A percentile compares a stretch with the other conserved stretches of the same genome.
Conservation (phyloP, 2,113 vertebrate genomes). For the Pomatostomus ruficeps region DNA sequence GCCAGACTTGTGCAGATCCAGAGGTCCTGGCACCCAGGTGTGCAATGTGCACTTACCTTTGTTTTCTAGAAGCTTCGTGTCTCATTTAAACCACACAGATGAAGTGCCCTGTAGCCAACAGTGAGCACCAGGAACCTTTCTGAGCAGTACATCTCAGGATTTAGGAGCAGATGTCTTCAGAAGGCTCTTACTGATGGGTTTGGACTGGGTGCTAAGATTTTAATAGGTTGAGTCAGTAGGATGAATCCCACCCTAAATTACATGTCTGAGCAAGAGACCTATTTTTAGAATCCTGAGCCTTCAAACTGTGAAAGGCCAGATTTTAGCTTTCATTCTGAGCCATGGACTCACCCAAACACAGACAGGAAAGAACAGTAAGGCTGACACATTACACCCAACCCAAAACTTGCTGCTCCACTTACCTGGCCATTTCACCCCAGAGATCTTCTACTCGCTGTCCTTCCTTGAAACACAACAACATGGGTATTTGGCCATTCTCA, state of each 20-base stretch:
- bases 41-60: background rate
- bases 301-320: background rate
- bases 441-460: background rate
- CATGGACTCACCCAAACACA: background rate
- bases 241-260: background rate
- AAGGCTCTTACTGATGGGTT: background rate
- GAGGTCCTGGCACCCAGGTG: no score
- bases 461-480: background rate
- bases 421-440: background rate
- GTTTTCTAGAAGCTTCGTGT: accelerated
- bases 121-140: background rate
- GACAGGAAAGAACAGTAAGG: background rate
- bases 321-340: background rate
- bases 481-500: background rate
- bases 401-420: background rate
- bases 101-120: background rate
- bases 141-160: background rate
- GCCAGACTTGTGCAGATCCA: background rate
- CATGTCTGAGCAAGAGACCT: background rate
- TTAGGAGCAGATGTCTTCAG: background rate
- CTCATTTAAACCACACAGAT: background rate
- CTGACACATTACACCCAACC: background rate
- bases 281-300: background rate
- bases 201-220: background rate
- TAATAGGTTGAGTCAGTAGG: background rate